These are phyloP conservation scores for Hoplostethus atlanticus DNA, from an alignment of 2,797 vertebrate genomes.

Conservation along the genomic window DNA sequence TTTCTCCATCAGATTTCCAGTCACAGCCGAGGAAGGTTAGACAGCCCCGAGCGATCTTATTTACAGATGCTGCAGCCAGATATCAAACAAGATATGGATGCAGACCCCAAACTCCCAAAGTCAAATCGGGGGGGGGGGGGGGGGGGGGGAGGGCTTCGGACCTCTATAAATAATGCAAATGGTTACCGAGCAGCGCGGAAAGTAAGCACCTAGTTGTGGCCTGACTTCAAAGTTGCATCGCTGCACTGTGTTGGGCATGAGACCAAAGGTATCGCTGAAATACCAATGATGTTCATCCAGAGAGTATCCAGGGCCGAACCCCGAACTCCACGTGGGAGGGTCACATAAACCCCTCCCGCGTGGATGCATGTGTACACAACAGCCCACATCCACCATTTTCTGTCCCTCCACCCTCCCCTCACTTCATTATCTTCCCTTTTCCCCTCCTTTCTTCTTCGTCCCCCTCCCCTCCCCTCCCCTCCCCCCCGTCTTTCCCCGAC, in stretches of 20 bases:
- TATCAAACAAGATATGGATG: background rate
- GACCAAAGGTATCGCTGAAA: background rate
- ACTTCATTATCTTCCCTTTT: background rate
- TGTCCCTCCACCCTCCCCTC: constrained; percentile 4
- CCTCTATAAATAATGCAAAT: constrained; percentile 16
- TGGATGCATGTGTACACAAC: background rate
- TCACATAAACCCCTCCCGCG: background rate
- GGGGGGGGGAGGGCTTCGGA: background rate
- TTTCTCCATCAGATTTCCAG: constrained; percentile 15
- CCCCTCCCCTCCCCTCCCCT: background rate
- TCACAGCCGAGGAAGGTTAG: constrained; percentile 21
- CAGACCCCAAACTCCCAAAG: background rate
- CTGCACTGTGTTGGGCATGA: background rate
- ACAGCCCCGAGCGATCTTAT: background rate
- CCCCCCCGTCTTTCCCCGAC: constrained; percentile 1
- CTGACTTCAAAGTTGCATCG: background rate
- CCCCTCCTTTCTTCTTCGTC: background rate
- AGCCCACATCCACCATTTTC: background rate
- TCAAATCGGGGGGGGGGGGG: background rate
- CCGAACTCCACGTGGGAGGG: too few species aligned
- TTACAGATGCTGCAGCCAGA: background rate
- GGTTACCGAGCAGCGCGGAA: background rate
- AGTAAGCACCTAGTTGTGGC: background rate
- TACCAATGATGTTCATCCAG: background rate
- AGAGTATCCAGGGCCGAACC: too few species aligned